Percentiles rank a stretch among this genome's conserved stretches.
Conservation (phyloP, 2,797 vertebrate species). For the Sus cebifrons region DNA sequence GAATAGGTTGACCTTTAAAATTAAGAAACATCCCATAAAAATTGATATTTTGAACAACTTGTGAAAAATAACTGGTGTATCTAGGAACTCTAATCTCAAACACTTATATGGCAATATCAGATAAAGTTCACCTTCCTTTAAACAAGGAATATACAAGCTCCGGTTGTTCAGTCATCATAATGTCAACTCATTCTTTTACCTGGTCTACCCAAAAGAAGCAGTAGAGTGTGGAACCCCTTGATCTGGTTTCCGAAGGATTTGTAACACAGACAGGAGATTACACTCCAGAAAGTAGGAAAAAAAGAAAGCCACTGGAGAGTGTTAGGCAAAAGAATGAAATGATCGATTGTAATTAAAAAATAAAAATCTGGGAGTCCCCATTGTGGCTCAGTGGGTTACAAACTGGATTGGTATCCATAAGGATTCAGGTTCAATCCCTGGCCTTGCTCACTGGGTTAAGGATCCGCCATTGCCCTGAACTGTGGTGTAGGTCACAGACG, state of each 20-base stretch:
- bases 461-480: too few relatives aligned
- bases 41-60: neutral
- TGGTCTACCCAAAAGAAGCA: neutral
- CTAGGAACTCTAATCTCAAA: neutral
- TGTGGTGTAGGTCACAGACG: too few relatives aligned
- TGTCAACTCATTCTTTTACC: neutral
- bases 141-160: neutral
- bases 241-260: neutral
- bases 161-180: neutral
- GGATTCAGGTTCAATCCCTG: too few relatives aligned
- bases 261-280: neutral
- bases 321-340: neutral
- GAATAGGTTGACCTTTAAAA: neutral
- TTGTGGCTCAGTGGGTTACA: too few relatives aligned
- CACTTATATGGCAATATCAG: neutral
- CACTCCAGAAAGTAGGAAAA: neutral
- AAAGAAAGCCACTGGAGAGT: neutral
- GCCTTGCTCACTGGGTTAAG: too few relatives aligned
- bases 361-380: neutral
- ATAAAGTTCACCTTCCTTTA: neutral
- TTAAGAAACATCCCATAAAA: neutral
- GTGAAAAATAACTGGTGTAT: neutral
- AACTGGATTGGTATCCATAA: too few relatives aligned
- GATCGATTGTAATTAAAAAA: constrained; percentile 20
- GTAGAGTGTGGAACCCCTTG: neutral